Conservation (phyloP, 2,113 vertebrate genomes). For the Ctenodactylus gundi region DNA sequence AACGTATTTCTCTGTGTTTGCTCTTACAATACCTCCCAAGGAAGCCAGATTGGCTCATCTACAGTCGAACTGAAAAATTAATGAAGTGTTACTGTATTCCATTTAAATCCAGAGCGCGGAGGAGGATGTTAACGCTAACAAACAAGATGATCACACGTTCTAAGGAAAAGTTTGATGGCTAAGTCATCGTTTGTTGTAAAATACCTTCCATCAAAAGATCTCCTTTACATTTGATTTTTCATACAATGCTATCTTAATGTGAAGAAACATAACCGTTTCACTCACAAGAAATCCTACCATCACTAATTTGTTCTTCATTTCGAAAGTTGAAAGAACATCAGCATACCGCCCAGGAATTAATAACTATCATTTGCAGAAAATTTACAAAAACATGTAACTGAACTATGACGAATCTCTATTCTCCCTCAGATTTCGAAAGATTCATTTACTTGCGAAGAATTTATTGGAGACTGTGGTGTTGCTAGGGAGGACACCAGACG, state of each 20-base stretch:
- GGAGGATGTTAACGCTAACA: conserved; percentile 13
- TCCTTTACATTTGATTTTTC: conserved; percentile 2
- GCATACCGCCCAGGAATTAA: background rate
- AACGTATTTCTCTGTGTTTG: conserved; percentile 10
- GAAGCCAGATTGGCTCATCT: conserved; percentile 23
- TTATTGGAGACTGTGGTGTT: background rate
- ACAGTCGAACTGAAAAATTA: conserved; percentile 47
- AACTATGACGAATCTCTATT: background rate
- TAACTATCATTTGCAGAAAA: background rate
- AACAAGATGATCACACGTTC: background rate
- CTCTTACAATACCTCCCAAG: background rate
- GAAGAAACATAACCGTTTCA: background rate
- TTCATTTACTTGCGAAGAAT: background rate
- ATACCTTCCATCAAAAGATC: conserved; percentile 29
- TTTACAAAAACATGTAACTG: background rate
- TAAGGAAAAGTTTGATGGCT: background rate
- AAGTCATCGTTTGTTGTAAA: conserved; percentile 33
- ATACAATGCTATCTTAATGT: background rate
- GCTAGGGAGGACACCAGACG: too few species aligned
- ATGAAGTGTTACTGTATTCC: conserved; percentile 34
- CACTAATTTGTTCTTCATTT: conserved; percentile 37
- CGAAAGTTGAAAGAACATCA: conserved; percentile 3
- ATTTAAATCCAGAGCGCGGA: background rate
- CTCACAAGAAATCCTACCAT: background rate
- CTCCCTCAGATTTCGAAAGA: background rate